A percentile compares a stretch with the other conserved stretches of the same genome.
phyloP scores from a whole-genome alignment of 2,888 invertebrate genomes.

The Tethea ocularis region DNA sequence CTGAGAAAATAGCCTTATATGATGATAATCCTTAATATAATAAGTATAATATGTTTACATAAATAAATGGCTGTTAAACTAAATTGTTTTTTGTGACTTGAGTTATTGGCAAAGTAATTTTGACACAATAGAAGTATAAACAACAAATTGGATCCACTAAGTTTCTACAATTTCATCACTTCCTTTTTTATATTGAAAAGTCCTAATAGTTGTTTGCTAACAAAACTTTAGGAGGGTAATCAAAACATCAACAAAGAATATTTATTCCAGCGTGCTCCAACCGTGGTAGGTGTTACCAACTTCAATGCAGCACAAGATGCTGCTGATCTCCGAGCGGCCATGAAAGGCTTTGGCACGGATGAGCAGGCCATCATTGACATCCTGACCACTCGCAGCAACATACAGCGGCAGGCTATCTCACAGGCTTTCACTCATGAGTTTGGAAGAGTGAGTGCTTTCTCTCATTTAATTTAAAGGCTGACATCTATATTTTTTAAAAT shows the following conservation, averaged over 20 bases:
- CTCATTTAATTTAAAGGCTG: neutral
- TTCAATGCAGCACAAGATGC: conserved; percentile 88
- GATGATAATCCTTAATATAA: no score
- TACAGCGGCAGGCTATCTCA: conserved; percentile 88
- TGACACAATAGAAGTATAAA: no score
- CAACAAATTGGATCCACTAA: no score
- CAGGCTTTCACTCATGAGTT: conserved; percentile 84
- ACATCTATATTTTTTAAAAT: no score
- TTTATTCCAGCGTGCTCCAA: conserved; percentile 74
- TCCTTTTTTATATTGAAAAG: no score
- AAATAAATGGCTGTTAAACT: no score
- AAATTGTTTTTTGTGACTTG: no score
- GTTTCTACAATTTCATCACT: no score
- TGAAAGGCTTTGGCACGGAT: conserved; percentile 91
- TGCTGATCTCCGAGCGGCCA: conserved; percentile 86
- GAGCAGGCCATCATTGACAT: conserved; percentile 90
- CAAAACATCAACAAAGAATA: neutral
- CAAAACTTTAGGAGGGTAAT: neutral
- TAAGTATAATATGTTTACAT: no score
- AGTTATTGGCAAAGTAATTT: no score
- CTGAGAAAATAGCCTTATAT: no score
- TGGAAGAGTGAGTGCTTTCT: conserved; percentile 73
- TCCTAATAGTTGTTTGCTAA: no score
- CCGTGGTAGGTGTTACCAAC: conserved; percentile 81
- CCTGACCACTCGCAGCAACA: conserved; percentile 86